A percentile compares a stretch with the other conserved stretches of the same genome.
Conservation (phyloP, 2,797 vertebrate species). For the Strix occidentalis region DNA sequence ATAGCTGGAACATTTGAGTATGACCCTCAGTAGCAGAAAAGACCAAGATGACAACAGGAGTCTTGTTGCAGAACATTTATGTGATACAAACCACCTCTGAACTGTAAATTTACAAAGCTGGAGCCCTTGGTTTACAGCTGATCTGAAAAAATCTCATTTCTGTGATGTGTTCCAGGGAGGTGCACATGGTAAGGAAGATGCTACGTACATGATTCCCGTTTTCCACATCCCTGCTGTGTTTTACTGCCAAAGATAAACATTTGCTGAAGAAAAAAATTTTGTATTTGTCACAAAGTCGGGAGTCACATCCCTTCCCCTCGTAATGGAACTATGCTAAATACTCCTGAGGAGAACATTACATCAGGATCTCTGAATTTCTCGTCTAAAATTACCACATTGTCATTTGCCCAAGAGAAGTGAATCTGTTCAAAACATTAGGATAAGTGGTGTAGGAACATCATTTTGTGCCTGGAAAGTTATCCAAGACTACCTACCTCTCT, state of each 20-base stretch:
- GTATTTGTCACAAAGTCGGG: background rate
- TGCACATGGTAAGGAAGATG: background rate
- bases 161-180: background rate
- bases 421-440: background rate
- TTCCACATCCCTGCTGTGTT: background rate
- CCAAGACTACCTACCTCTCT: background rate
- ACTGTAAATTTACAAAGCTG: background rate
- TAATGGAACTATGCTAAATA: background rate
- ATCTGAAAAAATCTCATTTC: background rate
- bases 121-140: background rate
- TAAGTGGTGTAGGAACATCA: background rate
- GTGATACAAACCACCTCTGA: background rate
- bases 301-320: background rate
- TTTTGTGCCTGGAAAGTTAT: background rate
- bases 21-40: conserved; percentile 3
- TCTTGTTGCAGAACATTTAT: background rate
- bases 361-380: background rate
- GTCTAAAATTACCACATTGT: background rate
- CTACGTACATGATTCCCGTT: background rate
- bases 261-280: background rate
- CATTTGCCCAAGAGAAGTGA: background rate
- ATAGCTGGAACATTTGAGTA: conserved; percentile 34
- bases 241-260: background rate
- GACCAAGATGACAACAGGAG: background rate
- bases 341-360: background rate